phyloP scores from a whole-genome alignment of 2,888 invertebrate genomes.

The Erebia aethiops region DNA sequence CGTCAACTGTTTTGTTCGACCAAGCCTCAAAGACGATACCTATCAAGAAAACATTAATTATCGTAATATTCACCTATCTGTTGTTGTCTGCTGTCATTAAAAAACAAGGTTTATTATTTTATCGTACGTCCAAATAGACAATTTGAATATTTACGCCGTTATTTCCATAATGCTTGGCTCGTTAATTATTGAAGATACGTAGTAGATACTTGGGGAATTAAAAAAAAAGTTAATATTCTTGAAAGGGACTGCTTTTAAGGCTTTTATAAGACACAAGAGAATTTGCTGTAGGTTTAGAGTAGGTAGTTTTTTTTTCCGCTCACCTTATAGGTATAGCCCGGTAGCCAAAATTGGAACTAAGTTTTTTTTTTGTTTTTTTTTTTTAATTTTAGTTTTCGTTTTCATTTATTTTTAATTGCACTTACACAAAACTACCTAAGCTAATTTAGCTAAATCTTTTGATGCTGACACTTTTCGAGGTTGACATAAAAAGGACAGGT shows the following conservation, averaged over 20 bases:
- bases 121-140: background rate
- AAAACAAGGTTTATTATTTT: slow-evolving; percentile 4
- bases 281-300: too few relatives aligned
- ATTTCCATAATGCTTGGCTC: background rate
- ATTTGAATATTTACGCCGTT: slow-evolving; percentile 13
- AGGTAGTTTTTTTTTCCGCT: too few relatives aligned
- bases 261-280: background rate
- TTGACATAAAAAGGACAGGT: too few relatives aligned
- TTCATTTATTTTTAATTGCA: too few relatives aligned
- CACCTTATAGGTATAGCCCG: too few relatives aligned
- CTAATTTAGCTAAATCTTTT: too few relatives aligned
- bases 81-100: slow-evolving; percentile 13
- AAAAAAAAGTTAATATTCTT: background rate
- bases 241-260: background rate
- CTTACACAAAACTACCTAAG: too few relatives aligned
- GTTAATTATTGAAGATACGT: background rate
- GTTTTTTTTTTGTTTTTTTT: too few relatives aligned
- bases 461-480: too few relatives aligned
- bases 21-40: background rate
- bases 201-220: background rate
- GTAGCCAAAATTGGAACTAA: too few relatives aligned
- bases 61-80: slow-evolving; percentile 2
- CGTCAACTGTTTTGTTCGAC: background rate
- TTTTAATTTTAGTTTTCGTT: too few relatives aligned
- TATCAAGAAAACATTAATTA: slow-evolving; percentile 16